Conservation (phyloP, 2,797 vertebrate genomes). For the Fundulus diaphanus region DNA sequence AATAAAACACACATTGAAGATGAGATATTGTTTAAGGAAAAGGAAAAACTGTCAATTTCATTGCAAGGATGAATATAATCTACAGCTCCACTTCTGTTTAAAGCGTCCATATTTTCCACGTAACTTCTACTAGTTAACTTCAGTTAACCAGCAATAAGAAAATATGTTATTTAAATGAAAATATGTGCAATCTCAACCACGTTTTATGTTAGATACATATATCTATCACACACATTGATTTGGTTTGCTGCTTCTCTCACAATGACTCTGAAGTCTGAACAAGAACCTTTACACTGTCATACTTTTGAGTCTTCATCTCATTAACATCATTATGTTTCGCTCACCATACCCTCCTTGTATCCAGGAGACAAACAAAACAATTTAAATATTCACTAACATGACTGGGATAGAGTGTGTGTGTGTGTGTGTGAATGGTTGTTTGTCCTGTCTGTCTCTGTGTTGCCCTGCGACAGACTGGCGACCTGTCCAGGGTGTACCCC, state of each 20-base stretch:
- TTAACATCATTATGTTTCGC: neutral
- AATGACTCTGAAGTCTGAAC: neutral
- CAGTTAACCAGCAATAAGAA: neutral
- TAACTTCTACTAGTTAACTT: neutral
- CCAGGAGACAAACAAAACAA: neutral
- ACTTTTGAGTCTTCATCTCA: neutral
- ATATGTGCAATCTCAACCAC: neutral
- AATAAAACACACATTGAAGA: slow-evolving; percentile 19
- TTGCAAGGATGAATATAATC: slow-evolving; percentile 31
- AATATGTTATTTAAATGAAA: neutral
- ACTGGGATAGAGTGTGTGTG: too few species aligned
- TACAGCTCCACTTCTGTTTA: slow-evolving; percentile 1
- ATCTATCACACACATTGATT: neutral
- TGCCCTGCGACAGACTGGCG: too few species aligned
- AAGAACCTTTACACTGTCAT: neutral
- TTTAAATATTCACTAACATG: neutral
- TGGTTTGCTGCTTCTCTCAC: neutral
- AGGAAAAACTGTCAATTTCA: neutral
- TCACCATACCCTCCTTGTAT: neutral
- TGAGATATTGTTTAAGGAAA: neutral
- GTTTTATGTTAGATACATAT: neutral
- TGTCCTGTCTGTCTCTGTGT: too few species aligned
- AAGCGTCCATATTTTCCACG: neutral
- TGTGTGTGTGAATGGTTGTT: too few species aligned
- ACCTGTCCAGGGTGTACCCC: too few species aligned